Base-by-base conservation (phyloP, 2,113 vertebrate species). In the Morone saxatilis region DNA sequence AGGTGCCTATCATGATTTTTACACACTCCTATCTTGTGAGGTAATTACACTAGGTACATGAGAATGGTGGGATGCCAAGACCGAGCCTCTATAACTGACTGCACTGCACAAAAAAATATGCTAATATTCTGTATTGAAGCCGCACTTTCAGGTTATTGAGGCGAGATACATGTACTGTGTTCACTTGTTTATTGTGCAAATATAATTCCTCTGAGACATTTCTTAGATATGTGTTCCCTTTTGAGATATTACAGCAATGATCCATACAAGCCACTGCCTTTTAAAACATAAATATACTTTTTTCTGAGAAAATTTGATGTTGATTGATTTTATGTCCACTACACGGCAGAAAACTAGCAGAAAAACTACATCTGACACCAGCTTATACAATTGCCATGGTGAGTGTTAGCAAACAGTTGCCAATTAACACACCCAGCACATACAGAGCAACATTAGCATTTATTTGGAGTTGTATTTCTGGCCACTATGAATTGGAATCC, bases 1-100 rank as follows among this genome's bases (percentile, higher is more conserved):
- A 50, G 87, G 71, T 69, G 62, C n/a, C 86, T 60, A 76, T 92
- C 59, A 45, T 20, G 41, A 72, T 79, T 92, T 31, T 87, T 90
- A 92, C 88, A 90, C 86, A 85, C 75, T 83, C 60, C 81, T 84
- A 43, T 92, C 63, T 85, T 73, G 19, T 79, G 71, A 83, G 87
- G 87, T 91, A 85, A 91, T 92, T 89, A 87, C 71, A 82, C 48
- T 36, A 63, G 75, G 57, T 84, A 53, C 74, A 76, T 67, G 25
- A 76, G 66, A 92, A 85, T 59, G 84, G 31, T 68, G 75, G 57
- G 62, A 77, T 71, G 11, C 17, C 17, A 40, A 84, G 25, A 51
- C 40, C 60, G 19, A 63, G 71, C 19, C 40, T 63, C 17, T 11
- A 36, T 20, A 59, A 65, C 19, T 25, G 8, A 59, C 71, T 56